A percentile compares a stretch with the other conserved stretches of the same genome.
Evolutionary conservation across 2,888 invertebrate genomes (phyloP).

Genomic region (Reticulitermes lucifugus): DNA sequence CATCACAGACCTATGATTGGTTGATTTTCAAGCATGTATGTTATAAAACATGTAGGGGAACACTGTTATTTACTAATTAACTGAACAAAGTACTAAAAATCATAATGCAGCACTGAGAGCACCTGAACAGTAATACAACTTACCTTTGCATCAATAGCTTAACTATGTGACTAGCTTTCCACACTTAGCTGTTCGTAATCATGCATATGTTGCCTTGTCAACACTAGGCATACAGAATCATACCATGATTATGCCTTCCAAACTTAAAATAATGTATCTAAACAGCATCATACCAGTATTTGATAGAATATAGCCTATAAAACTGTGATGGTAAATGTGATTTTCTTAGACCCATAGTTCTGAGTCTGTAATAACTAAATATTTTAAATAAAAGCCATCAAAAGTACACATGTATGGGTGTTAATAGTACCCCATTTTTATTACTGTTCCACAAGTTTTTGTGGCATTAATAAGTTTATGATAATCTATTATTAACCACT

Average conservation of each 20-base stretch:
- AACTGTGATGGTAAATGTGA: conserved; percentile 5
- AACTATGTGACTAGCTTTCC: conserved; percentile 34
- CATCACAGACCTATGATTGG: conserved; percentile 23
- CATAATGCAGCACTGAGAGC: conserved; percentile 34
- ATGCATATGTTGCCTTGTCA: background rate
- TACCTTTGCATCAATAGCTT: conserved; percentile 22
- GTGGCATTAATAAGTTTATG: too few relatives aligned
- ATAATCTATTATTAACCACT: too few relatives aligned
- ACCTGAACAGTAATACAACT: conserved; percentile 27
- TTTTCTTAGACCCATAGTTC: background rate
- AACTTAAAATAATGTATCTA: background rate
- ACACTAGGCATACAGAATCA: background rate
- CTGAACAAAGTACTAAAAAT: conserved; percentile 8
- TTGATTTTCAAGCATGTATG: conserved; percentile 28
- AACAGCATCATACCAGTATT: background rate
- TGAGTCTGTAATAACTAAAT: background rate
- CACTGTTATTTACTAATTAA: background rate
- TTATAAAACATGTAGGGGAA: conserved; percentile 8
- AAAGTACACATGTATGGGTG: too few relatives aligned
- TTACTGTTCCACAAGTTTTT: too few relatives aligned
- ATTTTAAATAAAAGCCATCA: too few relatives aligned
- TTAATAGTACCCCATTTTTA: too few relatives aligned
- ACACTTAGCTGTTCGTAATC: conserved; percentile 19
- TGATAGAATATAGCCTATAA: conserved; percentile 1
- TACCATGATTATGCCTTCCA: conserved; percentile 5